phyloP scores from a whole-genome alignment of 2,888 invertebrate genomes.

The Caenorhabditis sinica region DNA sequence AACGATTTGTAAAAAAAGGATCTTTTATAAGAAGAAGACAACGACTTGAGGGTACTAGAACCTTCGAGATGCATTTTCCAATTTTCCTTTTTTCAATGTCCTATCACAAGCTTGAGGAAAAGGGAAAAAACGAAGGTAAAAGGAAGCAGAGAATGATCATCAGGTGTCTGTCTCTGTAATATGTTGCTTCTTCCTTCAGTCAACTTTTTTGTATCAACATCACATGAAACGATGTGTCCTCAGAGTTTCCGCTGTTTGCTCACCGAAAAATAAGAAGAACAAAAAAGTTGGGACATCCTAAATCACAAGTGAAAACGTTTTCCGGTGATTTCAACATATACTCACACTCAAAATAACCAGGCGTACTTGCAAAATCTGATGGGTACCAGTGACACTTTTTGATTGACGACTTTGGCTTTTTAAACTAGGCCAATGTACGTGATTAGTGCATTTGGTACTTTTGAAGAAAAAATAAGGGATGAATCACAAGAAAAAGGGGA shows the following conservation, averaged over 20 bases:
- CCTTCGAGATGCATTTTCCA: constrained; percentile 23
- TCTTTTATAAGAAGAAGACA: neutral
- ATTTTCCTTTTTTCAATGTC: neutral
- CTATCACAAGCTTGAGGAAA: constrained; percentile 22
- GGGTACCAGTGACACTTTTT: constrained; percentile 36
- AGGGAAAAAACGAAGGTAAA: neutral
- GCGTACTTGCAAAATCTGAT: constrained; percentile 21
- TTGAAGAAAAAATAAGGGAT: constrained; percentile 10
- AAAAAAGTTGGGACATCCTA: constrained; percentile 20
- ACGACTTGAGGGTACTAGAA: constrained; percentile 26
- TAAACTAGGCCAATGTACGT: neutral
- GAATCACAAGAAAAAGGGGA: neutral
- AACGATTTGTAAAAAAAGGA: constrained; percentile 19
- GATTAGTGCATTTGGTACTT: constrained; percentile 36
- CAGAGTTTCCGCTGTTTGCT: constrained; percentile 47
- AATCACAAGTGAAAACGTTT: constrained; percentile 41
- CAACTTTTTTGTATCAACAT: constrained; percentile 51
- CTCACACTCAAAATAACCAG: constrained; percentile 32
- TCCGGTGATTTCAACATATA: constrained; percentile 45
- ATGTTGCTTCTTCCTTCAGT: constrained; percentile 32
- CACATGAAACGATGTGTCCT: constrained; percentile 54
- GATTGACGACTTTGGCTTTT: constrained; percentile 38
- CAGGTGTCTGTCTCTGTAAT: constrained; percentile 45
- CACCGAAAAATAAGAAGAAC: constrained; percentile 26
- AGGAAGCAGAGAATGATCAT: constrained; percentile 54